Evolutionary conservation across 1,140 invertebrate species (phyloP), one percentile per base, ranked within the genome.

Genomic region (Bombus fervidus): DNA sequence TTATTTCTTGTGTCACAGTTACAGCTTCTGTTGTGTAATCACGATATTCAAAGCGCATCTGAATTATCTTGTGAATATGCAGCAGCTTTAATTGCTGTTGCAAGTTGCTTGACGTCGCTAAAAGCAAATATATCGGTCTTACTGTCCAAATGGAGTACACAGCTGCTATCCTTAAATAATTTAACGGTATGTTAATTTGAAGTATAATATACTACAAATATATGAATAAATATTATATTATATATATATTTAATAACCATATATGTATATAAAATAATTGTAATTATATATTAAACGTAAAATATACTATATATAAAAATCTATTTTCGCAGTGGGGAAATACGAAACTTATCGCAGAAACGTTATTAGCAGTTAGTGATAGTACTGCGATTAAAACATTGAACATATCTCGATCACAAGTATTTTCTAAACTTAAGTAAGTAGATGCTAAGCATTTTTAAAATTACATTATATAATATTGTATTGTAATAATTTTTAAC

Each of bases 41-140:
- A 93, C 3, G 86, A 95, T 90, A 84, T 95, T 34, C 84, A 91
- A 31, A 83, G 57, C 5, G 87, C 92, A 0, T 91, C 94, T 10
- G 94, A 95, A 69, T 83, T 94, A 3, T 83, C 87, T 1, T 95
- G 92, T 41, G 94, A 95, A 78, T 91, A 95, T 28, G 94, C 94
- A 28, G 91, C 92, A 28, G 91, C 92, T 12, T 73, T 95, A 10
- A 86, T 95, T n/a, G 79, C 87, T 25, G 86, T 95, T 18, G 85
- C 92, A 22, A 87, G 74, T 78, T 87, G 86, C 39, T 91, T 92
- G 62, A 13, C 31, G 8, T 74, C 87, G 13, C 76, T 95, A 12
- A 93, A 80, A 87, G 57, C 77, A 18, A 86, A 87, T 34, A 91
- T 95, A 28, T 84, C 86, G 0, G 85, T 87, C 3, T 87, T 95